phyloP scores from a whole-genome alignment of 1,140 invertebrate species.

The Diabrotica undecimpunctata region DNA sequence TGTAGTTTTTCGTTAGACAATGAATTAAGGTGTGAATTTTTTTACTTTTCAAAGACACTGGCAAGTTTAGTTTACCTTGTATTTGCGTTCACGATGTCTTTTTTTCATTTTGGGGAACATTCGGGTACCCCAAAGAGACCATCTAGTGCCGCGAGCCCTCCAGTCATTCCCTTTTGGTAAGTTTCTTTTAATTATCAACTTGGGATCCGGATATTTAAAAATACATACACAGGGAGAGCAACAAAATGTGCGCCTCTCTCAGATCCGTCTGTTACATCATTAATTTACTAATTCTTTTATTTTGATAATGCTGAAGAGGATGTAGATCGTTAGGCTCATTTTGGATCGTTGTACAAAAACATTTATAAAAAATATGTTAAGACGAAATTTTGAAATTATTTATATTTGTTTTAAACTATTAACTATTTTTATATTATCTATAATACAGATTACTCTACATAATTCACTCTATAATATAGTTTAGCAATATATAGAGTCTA shows the following conservation, averaged over 20 bases:
- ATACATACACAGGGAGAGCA: not conserved
- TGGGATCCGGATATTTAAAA: conserved; percentile 15
- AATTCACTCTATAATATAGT: too few relatives aligned
- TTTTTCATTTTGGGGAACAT: conserved; percentile 15
- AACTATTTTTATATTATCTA: too few relatives aligned
- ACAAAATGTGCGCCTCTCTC: not conserved
- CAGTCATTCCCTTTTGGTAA: conserved; percentile 17
- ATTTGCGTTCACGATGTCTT: conserved; percentile 14
- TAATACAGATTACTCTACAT: too few relatives aligned
- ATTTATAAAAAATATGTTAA: too few relatives aligned
- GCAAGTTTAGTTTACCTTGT: not conserved
- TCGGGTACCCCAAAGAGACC: conserved; percentile 10
- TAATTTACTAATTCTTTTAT: not conserved
- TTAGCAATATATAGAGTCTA: too few relatives aligned
- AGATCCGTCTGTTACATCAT: conserved; percentile 11
- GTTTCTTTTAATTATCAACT: conserved; percentile 5
- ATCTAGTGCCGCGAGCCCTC: conserved; percentile 12
- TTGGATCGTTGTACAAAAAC: too few relatives aligned
- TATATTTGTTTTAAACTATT: too few relatives aligned
- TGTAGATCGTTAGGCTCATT: too few relatives aligned
- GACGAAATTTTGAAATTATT: too few relatives aligned
- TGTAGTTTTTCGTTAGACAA: not conserved
- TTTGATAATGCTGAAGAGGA: too few relatives aligned
- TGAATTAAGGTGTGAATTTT: too few relatives aligned
- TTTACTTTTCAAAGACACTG: not conserved